Evolutionary conservation across 2,888 invertebrate species (phyloP), one percentile per base, ranked within the genome.

Genomic region (Liodrosophila aerea): DNA sequence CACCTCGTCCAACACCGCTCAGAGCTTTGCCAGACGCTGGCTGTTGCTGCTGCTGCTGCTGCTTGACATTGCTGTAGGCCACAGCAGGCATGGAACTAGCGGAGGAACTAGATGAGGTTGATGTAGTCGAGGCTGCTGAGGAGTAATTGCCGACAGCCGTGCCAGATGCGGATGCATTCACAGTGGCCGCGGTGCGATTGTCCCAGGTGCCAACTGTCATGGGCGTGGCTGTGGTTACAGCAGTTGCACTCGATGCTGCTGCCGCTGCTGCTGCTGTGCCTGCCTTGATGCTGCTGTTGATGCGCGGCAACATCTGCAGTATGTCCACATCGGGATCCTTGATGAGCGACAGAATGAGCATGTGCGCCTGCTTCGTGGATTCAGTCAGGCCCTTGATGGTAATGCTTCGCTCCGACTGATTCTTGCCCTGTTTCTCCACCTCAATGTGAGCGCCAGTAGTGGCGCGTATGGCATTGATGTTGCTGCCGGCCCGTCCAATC

Each of bases 401-500:
- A 73, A 99, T 97, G 86, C 95, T 95, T 76, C 99, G 92, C 90
- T 98, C 98, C 53, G 96, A 96, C 91, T 97, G 97, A 4, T 96
- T 95, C 91, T 97, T 97, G 88, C 95, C 95, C 91, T 98, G 98
- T 90, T 99, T 99, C 90, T 99, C 99, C 18, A 99, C 97, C 91
- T 99, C 98, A 88, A 99, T 99, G 89, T 98, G 97, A 4, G 99
- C 99, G 60, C 98, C 98, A 27, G 99, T 98, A 49, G 97, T 96
- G 56, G 97, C 96, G 59, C 99, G 93, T 88, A 99, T 98, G 8
- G 98, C 97, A 91, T 99, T 99, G 86, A 99, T 98, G 91, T 99
- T 99, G 91, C 95, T 96, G 44, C 99, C 99, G 27, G 96, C 98
- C 81, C 99, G 94, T 0, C 99, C 99, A 87, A 99, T 99, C 47